Base-by-base conservation (phyloP, 2,888 invertebrate genomes). In the Pterostichus niger region DNA sequence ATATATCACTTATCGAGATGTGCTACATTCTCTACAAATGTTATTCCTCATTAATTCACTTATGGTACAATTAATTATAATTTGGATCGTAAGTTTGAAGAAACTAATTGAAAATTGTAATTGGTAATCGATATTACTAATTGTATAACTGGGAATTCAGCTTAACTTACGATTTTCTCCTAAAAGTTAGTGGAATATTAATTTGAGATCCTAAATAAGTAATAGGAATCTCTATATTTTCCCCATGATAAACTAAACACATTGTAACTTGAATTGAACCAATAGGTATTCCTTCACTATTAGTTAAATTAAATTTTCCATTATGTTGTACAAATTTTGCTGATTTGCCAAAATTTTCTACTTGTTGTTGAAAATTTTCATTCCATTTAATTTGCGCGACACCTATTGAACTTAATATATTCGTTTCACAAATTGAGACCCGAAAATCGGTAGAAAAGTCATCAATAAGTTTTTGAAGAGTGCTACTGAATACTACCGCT, bases 171-270 rank as follows among this genome's bases (percentile, higher is more conserved):
- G n/a, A 9, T 24, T 73, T 44, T 44, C 44, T 15, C 31, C 73
- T 73, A 9, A n/a, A n/a, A 44, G 73, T n/a, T 15, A 73, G 17
- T 6, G 46, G 73, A 73, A 49, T 46, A 17, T 13, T 6, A 9
- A 73, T 10, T 10, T 64, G 33, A 9, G 64, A 64, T 1, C 13
- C 33, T 9, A 64, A 35, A 35, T 64, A 33, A 33, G 11, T 35
- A 7, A 64, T 64, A 6, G 35, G 35, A 13, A 64, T 5, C 13
- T 64, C 64, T 64, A 64, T 64, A n/a, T 64, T 64, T 13, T 6
- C 31, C 13, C 64, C 64, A 64, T 35, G 35, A 64, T 64, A 35
- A 10, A 13, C 7, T 64, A 64, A 64, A 33, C 64, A 64, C 11
- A 31, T 33, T 7, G 24, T 11, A n/a, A 64, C 13, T 7, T 2